Percentiles rank a stretch among this genome's conserved stretches.
These are phyloP conservation scores for Muraenolepis orangiensis DNA, from an alignment of 2,797 vertebrate genomes.

Conservation along the genomic window DNA sequence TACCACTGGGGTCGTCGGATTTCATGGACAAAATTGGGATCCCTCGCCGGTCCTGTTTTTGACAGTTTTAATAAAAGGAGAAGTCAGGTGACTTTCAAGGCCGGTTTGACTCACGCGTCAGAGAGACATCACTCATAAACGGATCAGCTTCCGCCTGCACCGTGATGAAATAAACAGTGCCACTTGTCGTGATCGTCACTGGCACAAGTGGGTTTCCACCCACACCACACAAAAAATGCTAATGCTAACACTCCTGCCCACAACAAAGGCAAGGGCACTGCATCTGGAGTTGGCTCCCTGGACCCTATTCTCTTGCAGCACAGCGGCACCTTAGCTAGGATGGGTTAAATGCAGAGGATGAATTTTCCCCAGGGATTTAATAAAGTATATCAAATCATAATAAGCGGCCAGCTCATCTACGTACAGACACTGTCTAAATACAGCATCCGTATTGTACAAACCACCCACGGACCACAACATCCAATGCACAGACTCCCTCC, in stretches of 20 bases:
- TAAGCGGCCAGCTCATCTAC: neutral
- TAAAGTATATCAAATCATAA: too few relatives aligned
- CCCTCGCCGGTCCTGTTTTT: neutral
- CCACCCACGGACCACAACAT: too few relatives aligned
- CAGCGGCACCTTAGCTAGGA: too few relatives aligned
- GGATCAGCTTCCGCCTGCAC: neutral
- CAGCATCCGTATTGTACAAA: neutral
- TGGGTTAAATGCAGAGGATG: too few relatives aligned
- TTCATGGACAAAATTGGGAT: neutral
- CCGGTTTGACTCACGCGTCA: neutral
- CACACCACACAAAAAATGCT: too few relatives aligned
- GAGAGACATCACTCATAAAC: neutral
- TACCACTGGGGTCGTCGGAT: neutral
- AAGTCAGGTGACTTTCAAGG: neutral
- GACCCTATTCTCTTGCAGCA: too few relatives aligned
- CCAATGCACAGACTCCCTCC: too few relatives aligned
- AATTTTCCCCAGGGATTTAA: too few relatives aligned
- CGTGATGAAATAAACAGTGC: neutral
- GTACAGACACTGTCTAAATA: neutral
- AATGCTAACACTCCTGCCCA: too few relatives aligned
- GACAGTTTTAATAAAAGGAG: neutral
- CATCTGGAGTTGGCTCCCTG: too few relatives aligned
- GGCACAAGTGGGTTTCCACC: too few relatives aligned
- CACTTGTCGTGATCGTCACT: neutral
- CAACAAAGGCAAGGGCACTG: too few relatives aligned